Conservation (phyloP, 2,113 vertebrate species). For the Elephas maximus region DNA sequence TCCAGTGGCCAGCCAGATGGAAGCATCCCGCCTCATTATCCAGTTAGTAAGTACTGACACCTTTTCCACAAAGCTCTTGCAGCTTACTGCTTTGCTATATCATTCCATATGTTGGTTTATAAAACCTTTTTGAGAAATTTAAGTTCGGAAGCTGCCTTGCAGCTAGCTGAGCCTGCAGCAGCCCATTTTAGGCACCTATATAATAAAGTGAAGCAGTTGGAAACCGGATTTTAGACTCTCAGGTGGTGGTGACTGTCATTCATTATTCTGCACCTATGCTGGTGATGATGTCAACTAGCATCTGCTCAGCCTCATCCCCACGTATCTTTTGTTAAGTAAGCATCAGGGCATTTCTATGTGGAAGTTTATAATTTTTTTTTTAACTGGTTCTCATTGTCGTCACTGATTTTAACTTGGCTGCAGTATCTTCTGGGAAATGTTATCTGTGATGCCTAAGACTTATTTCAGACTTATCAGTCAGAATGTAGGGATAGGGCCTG, state of each 20-base stretch:
- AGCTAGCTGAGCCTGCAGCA: neutral
- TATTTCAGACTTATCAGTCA: neutral
- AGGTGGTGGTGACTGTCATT: neutral
- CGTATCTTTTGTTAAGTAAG: neutral
- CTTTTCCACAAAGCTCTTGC: neutral
- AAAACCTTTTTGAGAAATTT: neutral
- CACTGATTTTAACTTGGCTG: neutral
- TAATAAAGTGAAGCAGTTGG: neutral
- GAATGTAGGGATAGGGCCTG: neutral
- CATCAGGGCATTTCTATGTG: neutral
- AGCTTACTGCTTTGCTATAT: neutral
- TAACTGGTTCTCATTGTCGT: neutral
- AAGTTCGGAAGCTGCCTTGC: neutral
- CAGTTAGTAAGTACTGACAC: constrained; percentile 91
- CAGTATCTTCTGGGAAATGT: neutral
- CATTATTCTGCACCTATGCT: neutral
- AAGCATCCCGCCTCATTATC: constrained; percentile 93
- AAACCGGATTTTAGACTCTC: neutral
- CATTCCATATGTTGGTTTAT: neutral
- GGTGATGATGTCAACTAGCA: neutral
- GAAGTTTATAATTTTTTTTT: neutral
- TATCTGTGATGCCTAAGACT: neutral
- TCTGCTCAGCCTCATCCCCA: neutral
- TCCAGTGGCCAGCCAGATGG: constrained; percentile 86
- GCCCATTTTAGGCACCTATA: neutral